Conservation (phyloP, 2,113 vertebrate genomes). For the human region GRCh38 chr2:98895501-98896000, state of each 20-base stretch:
- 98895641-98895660: neutral
- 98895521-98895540: no score
- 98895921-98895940: neutral
- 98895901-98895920: no score
- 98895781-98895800: neutral
- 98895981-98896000: neutral
- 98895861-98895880: neutral
- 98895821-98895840: neutral
- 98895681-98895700: neutral
- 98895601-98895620: neutral
- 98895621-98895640: neutral
- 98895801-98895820: neutral
- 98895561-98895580: accelerated
- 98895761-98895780: neutral
- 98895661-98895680: neutral
- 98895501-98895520: neutral
- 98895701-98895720: neutral
- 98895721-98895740: neutral
- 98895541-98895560: neutral
- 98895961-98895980: neutral
- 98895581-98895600: neutral
- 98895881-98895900: neutral
- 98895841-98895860: neutral
- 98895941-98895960: neutral
- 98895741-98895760: neutral